Conservation (phyloP, 2,888 invertebrate genomes). For the Leucania comma region DNA sequence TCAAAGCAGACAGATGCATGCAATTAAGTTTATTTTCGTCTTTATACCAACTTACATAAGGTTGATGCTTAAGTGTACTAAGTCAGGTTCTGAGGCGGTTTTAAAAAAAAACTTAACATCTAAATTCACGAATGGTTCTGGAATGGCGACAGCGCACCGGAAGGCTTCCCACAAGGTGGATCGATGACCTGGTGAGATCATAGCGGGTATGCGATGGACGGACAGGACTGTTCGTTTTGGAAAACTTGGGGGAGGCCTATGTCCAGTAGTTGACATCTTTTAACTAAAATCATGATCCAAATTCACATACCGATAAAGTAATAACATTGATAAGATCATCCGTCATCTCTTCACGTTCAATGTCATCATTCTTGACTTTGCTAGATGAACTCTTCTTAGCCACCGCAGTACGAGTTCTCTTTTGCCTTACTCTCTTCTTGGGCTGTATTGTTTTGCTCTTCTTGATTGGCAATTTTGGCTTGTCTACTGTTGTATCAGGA, state of each 20-base stretch:
- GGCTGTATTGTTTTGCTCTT: constrained; percentile 31
- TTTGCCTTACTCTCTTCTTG: constrained; percentile 72
- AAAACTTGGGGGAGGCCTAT: no score
- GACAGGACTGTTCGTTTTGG: no score
- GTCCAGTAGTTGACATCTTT: no score
- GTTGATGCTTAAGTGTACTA: neutral
- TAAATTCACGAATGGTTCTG: no score
- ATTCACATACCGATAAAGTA: constrained; percentile 72
- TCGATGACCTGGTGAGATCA: no score
- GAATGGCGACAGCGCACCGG: no score
- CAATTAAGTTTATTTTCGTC: neutral
- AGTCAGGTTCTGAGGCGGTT: no score
- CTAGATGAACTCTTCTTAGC: constrained; percentile 20
- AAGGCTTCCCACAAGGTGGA: no score
- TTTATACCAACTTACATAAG: neutral
- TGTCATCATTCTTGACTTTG: constrained; percentile 14
- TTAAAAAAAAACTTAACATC: no score
- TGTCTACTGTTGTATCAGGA: constrained; percentile 24
- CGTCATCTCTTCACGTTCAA: constrained; percentile 66
- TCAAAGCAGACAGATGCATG: neutral
- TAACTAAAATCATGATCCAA: neutral
- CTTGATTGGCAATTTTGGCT: constrained; percentile 7
- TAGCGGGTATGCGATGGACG: no score
- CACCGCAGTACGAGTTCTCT: constrained; percentile 50
- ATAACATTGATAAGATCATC: constrained; percentile 76